These are phyloP conservation scores for Sminthopsis crassicaudata DNA, from an alignment of 2,113 vertebrate genomes.

Conservation along the genomic window DNA sequence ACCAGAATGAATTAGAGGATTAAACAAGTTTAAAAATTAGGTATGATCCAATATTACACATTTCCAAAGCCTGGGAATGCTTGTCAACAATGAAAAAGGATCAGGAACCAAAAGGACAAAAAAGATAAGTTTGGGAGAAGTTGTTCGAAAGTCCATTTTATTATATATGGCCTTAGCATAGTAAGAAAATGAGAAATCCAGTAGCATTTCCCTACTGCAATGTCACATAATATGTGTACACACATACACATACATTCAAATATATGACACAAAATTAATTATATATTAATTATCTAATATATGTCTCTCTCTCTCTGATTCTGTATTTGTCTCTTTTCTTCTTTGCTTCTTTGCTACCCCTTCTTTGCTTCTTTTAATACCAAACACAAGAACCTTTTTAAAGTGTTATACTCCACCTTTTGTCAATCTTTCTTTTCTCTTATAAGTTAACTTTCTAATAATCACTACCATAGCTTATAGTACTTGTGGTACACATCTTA, in stretches of 20 bases:
- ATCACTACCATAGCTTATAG: not conserved
- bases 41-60: not conserved
- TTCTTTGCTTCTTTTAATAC: too few species aligned
- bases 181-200: not conserved
- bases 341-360: too few species aligned
- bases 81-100: not conserved
- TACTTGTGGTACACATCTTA: not conserved
- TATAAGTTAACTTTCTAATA: not conserved
- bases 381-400: not conserved
- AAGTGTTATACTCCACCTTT: not conserved
- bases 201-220: not conserved
- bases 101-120: not conserved
- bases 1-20: too few species aligned
- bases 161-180: not conserved
- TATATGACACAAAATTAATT: too few species aligned
- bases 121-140: not conserved
- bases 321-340: too few species aligned
- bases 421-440: not conserved
- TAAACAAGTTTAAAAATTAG: too few species aligned
- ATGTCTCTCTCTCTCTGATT: too few species aligned
- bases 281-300: too few species aligned
- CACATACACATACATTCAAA: not conserved
- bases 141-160: not conserved
- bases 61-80: too few species aligned
- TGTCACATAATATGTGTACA: not conserved